Evolutionary conservation across 1,140 invertebrate genomes (phyloP).

Genomic region (Gryllus bimaculatus): DNA sequence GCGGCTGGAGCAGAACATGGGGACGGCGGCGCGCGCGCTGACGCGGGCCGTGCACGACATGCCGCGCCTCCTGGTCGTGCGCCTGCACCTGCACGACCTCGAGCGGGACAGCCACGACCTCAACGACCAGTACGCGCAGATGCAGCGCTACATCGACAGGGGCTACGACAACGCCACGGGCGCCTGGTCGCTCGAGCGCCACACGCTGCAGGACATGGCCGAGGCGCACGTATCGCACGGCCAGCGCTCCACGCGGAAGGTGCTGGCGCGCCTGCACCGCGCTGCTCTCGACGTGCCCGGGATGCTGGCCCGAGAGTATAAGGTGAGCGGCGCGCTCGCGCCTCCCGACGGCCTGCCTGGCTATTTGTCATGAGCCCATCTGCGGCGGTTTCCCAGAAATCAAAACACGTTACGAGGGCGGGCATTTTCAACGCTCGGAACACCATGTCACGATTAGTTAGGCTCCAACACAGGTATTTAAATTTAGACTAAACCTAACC

Average conservation of each 20-base stretch:
- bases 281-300: slow-evolving; percentile 25
- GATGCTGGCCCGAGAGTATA: not conserved
- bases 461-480: no score
- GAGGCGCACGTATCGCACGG: slow-evolving; percentile 51
- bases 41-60: slow-evolving; percentile 29
- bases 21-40: slow-evolving; percentile 28
- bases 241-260: slow-evolving; percentile 45
- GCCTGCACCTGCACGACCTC: slow-evolving; percentile 46
- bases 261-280: slow-evolving; percentile 54
- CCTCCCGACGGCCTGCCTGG: not conserved
- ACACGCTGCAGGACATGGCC: slow-evolving; percentile 59
- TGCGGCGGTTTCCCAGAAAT: no score
- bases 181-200: slow-evolving; percentile 38
- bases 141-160: slow-evolving; percentile 10
- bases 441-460: no score
- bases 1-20: slow-evolving; percentile 29
- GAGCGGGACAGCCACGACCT: slow-evolving; percentile 46
- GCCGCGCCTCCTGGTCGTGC: slow-evolving; percentile 37
- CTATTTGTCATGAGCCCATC: slow-evolving; percentile 37
- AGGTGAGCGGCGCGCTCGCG: not conserved
- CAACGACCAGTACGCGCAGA: slow-evolving; percentile 24
- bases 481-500: no score
- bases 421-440: no score
- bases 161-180: slow-evolving; percentile 11
- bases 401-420: no score